phyloP scores from a whole-genome alignment of 2,888 invertebrate genomes.

The Dryadula phaetusa region DNA sequence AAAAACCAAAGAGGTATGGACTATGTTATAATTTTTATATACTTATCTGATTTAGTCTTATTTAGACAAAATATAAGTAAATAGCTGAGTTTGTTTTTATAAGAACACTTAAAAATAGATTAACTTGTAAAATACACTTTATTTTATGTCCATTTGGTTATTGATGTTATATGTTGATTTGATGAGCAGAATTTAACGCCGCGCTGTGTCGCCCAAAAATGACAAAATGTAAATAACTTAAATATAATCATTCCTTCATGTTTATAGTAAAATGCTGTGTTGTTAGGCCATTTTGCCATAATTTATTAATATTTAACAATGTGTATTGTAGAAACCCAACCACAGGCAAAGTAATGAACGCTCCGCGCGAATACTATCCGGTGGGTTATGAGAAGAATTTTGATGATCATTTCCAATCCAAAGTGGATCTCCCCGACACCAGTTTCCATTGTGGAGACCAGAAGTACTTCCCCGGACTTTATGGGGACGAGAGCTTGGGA shows the following conservation, averaged over 20 bases:
- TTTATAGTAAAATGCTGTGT: not conserved
- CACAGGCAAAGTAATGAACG: slow-evolving; percentile 91
- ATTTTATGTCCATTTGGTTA: too few relatives aligned
- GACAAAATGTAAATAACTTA: too few relatives aligned
- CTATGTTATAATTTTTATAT: not conserved
- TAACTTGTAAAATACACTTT: too few relatives aligned
- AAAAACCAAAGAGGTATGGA: slow-evolving; percentile 72
- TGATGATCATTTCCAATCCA: slow-evolving; percentile 93
- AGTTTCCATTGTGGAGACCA: slow-evolving; percentile 94
- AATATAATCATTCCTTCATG: too few relatives aligned
- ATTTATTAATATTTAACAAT: not conserved
- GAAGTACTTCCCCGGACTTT: slow-evolving; percentile 95
- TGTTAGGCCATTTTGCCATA: too few relatives aligned
- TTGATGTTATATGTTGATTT: too few relatives aligned
- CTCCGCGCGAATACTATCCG: slow-evolving; percentile 94
- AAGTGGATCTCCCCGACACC: slow-evolving; percentile 93
- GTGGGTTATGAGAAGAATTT: slow-evolving; percentile 95
- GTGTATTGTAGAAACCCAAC: slow-evolving; percentile 64
- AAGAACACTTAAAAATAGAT: too few relatives aligned
- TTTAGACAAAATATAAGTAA: too few relatives aligned
- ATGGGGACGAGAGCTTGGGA: slow-evolving; percentile 94
- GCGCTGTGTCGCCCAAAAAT: too few relatives aligned
- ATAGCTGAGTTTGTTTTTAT: too few relatives aligned
- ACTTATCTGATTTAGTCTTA: too few relatives aligned
- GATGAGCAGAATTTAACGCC: too few relatives aligned